These are phyloP conservation scores for Merops nubicus DNA, from an alignment of 2,113 vertebrate species.

Conservation along the genomic window DNA sequence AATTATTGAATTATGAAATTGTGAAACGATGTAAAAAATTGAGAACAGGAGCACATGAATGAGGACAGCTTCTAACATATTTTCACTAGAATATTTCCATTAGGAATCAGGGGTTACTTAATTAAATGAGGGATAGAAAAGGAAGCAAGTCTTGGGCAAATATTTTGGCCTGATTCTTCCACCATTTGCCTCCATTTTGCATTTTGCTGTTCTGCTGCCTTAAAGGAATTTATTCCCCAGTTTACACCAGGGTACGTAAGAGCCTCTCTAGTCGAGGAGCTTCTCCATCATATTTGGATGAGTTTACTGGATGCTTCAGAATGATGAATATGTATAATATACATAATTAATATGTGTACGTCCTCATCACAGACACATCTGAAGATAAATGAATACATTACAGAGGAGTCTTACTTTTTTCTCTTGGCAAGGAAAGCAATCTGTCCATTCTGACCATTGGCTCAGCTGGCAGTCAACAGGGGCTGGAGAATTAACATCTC, in stretches of 20 bases:
- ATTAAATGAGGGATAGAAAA: slow-evolving; percentile 23
- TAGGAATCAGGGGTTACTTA: slow-evolving; percentile 3
- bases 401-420: slow-evolving; percentile 78
- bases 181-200: neutral
- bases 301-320: slow-evolving; percentile 56
- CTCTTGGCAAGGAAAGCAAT: slow-evolving; percentile 86
- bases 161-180: slow-evolving; percentile 25
- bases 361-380: slow-evolving; percentile 53
- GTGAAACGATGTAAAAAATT: neutral
- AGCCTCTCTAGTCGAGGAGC: neutral
- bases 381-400: slow-evolving; percentile 53
- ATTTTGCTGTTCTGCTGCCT: neutral
- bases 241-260: slow-evolving; percentile 13
- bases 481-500: slow-evolving; percentile 6
- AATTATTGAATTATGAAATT: slow-evolving; percentile 14
- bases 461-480: slow-evolving; percentile 82
- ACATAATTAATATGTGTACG: slow-evolving; percentile 69
- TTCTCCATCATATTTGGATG: slow-evolving; percentile 51
- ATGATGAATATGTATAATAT: slow-evolving; percentile 70
- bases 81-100: slow-evolving; percentile 22
- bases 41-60: slow-evolving; percentile 2
- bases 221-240: neutral
- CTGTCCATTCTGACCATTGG: slow-evolving; percentile 88
- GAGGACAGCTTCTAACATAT: slow-evolving; percentile 20
- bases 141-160: neutral